Conservation (phyloP, 2,888 invertebrate species). For the Globia sparganii region DNA sequence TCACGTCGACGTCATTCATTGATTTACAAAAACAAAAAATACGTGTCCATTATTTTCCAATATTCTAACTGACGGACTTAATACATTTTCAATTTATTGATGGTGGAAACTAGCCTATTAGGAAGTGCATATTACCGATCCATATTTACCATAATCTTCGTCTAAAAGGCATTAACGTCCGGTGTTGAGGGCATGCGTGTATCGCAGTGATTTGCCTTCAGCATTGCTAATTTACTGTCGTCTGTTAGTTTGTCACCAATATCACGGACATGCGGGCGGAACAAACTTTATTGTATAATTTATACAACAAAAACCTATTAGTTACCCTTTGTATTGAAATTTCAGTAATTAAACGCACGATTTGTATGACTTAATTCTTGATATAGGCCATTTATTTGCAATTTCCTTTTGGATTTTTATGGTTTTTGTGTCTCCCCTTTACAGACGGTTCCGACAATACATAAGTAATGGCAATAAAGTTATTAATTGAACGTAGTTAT, state of each 20-base stretch:
- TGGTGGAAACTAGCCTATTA: no score
- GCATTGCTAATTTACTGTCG: slow-evolving; percentile 75
- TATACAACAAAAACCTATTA: slow-evolving; percentile 45
- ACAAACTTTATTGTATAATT: slow-evolving; percentile 41
- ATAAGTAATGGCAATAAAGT: neutral
- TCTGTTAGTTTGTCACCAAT: slow-evolving; percentile 71
- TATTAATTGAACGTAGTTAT: no score
- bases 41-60: no score
- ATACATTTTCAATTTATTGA: no score
- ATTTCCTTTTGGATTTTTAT: slow-evolving; percentile 59
- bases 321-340: slow-evolving; percentile 64
- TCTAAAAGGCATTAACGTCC: slow-evolving; percentile 65
- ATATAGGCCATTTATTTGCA: slow-evolving; percentile 48
- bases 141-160: slow-evolving; percentile 36
- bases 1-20: no score
- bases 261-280: slow-evolving; percentile 38
- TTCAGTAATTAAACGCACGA: slow-evolving; percentile 59
- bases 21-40: no score
- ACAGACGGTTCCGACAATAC: slow-evolving; percentile 33
- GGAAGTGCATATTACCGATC: slow-evolving; percentile 24
- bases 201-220: slow-evolving; percentile 71
- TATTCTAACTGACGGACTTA: no score
- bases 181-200: slow-evolving; percentile 73
- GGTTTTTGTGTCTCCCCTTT: slow-evolving; percentile 34
- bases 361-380: slow-evolving; percentile 39